phyloP scores from a whole-genome alignment of 1,140 invertebrate genomes.

The Rhizoglyphus robini region DNA sequence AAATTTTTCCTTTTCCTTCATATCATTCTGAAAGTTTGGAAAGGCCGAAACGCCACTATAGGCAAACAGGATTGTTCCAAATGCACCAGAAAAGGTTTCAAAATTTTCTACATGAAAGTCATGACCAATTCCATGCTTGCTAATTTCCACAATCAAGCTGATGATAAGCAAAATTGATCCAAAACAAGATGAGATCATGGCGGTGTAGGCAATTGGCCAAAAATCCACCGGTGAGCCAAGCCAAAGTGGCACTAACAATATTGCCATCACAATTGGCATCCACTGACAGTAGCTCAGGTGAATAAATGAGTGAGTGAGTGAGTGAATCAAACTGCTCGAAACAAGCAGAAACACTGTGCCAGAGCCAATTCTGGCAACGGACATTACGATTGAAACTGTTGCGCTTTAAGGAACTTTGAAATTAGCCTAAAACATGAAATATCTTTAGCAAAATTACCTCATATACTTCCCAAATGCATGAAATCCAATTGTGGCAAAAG shows the following conservation, averaged over 20 bases:
- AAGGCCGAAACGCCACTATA: slow-evolving; percentile 53
- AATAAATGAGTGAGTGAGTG: slow-evolving; percentile 40
- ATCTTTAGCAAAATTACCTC: no score
- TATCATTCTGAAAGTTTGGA: slow-evolving; percentile 54
- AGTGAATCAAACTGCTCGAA: slow-evolving; percentile 46
- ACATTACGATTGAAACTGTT: slow-evolving; percentile 28
- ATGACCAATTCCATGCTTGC: not conserved
- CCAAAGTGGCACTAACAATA: slow-evolving; percentile 48
- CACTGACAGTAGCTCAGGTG: slow-evolving; percentile 43
- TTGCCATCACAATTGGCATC: slow-evolving; percentile 46
- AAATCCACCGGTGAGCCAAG: slow-evolving; percentile 57
- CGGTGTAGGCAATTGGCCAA: slow-evolving; percentile 41
- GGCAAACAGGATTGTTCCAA: slow-evolving; percentile 49
- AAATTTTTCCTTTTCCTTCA: slow-evolving; percentile 44
- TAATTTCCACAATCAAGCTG: not conserved
- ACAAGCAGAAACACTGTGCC: slow-evolving; percentile 53
- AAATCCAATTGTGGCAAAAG: slow-evolving; percentile 20
- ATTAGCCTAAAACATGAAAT: no score
- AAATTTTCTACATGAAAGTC: slow-evolving; percentile 28
- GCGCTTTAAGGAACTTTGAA: not conserved
- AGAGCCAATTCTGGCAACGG: slow-evolving; percentile 52
- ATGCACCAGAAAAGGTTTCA: slow-evolving; percentile 44
- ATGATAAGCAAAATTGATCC: slow-evolving; percentile 36
- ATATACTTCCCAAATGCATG: not conserved
- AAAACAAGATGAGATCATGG: slow-evolving; percentile 40